Percentiles rank a stretch among this genome's conserved stretches.
Evolutionary conservation across 53 echinoderm and acorn worm genomes (phyloP).

Genomic region (Zoroaster sp.): DNA sequence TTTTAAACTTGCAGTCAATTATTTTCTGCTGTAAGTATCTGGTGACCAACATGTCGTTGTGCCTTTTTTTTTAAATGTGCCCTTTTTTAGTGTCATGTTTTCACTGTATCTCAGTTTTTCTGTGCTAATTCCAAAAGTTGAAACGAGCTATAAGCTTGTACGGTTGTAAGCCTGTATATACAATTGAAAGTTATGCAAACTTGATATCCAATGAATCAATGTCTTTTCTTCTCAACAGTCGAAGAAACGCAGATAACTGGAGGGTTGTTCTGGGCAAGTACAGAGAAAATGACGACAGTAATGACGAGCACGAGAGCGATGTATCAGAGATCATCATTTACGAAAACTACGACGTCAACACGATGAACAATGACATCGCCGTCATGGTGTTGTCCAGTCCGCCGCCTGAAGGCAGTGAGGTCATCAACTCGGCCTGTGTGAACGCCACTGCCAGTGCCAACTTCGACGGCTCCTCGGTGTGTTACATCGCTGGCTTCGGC

Average conservation of each 20-base stretch:
- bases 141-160: neutral
- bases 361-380: conserved; percentile 38
- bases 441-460: neutral
- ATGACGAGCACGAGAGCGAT: neutral
- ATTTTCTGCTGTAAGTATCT: neutral
- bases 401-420: neutral
- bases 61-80: too few relatives aligned
- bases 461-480: neutral
- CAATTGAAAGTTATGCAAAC: neutral
- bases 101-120: neutral
- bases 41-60: neutral
- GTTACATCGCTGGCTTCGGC: conserved; percentile 34
- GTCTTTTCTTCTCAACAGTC: neutral
- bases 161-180: neutral
- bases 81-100: neutral
- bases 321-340: conserved; percentile 24
- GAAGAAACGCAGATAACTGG: neutral
- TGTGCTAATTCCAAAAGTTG: neutral
- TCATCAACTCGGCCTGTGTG: conserved; percentile 28
- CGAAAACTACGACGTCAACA: neutral
- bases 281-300: neutral
- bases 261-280: conserved; percentile 23
- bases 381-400: conserved; percentile 13
- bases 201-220: neutral
- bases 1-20: neutral